phyloP scores from a whole-genome alignment of 2,888 invertebrate species.

The Cataglyphis altisquamis region DNA sequence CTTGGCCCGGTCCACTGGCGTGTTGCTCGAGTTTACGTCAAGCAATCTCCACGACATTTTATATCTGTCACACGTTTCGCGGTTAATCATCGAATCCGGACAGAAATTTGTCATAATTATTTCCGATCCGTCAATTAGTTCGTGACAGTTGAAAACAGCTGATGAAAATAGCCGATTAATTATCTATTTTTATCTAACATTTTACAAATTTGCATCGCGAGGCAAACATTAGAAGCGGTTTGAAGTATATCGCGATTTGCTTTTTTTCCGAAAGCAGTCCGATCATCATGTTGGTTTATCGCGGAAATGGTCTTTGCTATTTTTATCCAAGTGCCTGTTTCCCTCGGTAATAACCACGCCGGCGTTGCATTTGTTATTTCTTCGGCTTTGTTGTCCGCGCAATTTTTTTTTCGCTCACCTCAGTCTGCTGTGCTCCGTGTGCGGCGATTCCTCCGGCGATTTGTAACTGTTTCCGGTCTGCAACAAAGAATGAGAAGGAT shows the following conservation, averaged over 20 bases:
- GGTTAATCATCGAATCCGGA: not conserved
- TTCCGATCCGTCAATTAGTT: not conserved
- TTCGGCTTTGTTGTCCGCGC: constrained; percentile 38
- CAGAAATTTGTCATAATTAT: constrained; percentile 26
- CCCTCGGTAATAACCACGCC: constrained; percentile 37
- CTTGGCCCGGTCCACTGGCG: constrained; percentile 22
- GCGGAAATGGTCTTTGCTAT: not conserved
- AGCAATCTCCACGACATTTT: constrained; percentile 3
- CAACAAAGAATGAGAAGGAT: constrained; percentile 69
- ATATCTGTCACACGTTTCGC: constrained; percentile 22
- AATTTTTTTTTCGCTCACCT: constrained; percentile 75
- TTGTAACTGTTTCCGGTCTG: constrained; percentile 82
- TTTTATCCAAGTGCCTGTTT: constrained; percentile 44
- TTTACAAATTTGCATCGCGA: not conserved
- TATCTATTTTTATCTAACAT: constrained; percentile 9
- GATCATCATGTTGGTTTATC: not conserved
- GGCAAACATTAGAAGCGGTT: constrained; percentile 7
- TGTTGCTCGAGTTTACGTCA: constrained; percentile 27
- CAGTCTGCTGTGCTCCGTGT: constrained; percentile 80
- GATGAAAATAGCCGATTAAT: constrained; percentile 3
- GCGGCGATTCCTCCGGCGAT: constrained; percentile 81
- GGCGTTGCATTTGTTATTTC: constrained; percentile 42
- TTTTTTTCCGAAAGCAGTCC: constrained; percentile 3
- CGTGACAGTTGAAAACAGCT: not conserved
- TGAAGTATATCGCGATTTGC: not conserved